Evolutionary conservation across 2,113 vertebrate genomes (phyloP), one percentile per base, ranked within the genome.

Genomic region (Serinus canaria): DNA sequence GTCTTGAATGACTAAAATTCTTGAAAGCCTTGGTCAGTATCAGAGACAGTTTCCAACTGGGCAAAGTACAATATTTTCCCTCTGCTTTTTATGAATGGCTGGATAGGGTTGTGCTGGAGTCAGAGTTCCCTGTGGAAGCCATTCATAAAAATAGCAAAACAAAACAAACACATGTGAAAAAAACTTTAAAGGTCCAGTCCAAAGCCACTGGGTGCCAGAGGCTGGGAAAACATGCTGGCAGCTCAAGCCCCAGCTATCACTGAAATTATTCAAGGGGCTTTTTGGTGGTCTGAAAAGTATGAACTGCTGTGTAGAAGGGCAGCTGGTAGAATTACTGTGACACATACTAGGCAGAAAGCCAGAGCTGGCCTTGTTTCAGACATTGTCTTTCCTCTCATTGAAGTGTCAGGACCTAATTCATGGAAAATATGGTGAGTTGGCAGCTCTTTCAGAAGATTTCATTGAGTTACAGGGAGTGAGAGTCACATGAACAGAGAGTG

Each of bases 321-420:
- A 97, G 98, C 97, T 97, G 97, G 96, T 96, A 96, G 97, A 98
- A 98, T 97, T 97, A 97, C 97, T 96, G 93, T 98, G 98, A 98
- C 98, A 98, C 92, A 96, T 97, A 97, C 98, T 98, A 97, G 98
- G 98, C 98, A 87, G 68, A 59, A 92, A 96, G 98, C 98, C 98
- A 98, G 96, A 62, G 95, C 95, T 98, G 98, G 98, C 98, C 97
- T 93, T 50, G 80, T 96, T 98, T 98, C 98, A 98, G 98, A 98
- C 97, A 98, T 98, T 98, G 98, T 98, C 98, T 98, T 98, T 97
- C 96, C 94, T 95, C 96, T 98, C 98, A 98, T 97, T 98, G 98
- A 98, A 98, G 98, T 98, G 98, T 98, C 98, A 98, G 98, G 97
- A 97, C 96, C 97, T 98, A 98, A 98, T 98, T 98, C 98, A 98